Conservation (phyloP, 2,888 invertebrate species). For the Leptothorax acervorum region DNA sequence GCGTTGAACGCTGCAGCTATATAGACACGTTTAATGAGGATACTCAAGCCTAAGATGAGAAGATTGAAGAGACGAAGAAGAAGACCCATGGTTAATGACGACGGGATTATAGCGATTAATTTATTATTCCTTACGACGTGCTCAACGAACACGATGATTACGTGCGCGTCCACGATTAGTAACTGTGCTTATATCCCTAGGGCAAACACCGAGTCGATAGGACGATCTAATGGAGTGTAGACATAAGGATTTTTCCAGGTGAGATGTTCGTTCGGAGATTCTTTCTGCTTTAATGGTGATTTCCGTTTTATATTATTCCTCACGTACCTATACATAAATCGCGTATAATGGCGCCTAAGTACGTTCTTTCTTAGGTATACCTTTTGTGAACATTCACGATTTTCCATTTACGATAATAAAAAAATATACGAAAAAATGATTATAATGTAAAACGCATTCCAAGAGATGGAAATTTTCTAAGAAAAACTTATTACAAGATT, state of each 20-base stretch:
- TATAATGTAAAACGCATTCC: neutral
- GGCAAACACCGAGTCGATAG: constrained; percentile 50
- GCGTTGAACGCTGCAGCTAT: neutral
- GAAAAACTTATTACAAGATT: neutral
- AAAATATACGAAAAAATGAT: neutral
- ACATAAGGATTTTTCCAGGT: constrained; percentile 58
- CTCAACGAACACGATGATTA: constrained; percentile 61
- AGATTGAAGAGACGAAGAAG: constrained; percentile 56
- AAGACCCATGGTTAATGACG: constrained; percentile 65
- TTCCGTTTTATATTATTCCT: constrained; percentile 48
- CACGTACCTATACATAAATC: constrained; percentile 43
- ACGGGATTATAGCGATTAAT: constrained; percentile 70
- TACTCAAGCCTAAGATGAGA: constrained; percentile 26
- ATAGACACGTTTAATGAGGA: constrained; percentile 10
- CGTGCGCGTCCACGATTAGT: constrained; percentile 63
- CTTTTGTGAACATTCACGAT: neutral
- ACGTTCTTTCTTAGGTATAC: neutral
- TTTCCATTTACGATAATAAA: neutral
- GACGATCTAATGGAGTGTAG: constrained; percentile 54
- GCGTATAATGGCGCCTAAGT: constrained; percentile 18
- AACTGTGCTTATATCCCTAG: constrained; percentile 47
- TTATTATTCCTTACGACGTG: constrained; percentile 69
- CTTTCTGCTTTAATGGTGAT: constrained; percentile 30
- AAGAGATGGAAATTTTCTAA: neutral
- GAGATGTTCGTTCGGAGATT: constrained; percentile 30